phyloP scores from a whole-genome alignment of 1,140 invertebrate genomes.

The Sitophilus oryzae region DNA sequence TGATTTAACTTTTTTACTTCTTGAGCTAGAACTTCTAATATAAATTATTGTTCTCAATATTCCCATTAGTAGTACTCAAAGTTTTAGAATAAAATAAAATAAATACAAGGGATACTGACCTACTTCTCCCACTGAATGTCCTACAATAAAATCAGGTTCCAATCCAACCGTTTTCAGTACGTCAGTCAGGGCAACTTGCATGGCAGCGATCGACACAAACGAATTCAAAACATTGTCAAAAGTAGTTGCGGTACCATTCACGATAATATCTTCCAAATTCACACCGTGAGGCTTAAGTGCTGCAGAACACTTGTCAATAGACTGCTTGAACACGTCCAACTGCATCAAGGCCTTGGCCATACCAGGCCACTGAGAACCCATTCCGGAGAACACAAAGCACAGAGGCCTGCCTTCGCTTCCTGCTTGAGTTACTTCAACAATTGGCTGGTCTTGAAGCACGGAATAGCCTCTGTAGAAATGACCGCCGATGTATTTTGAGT shows the following conservation, averaged over 20 bases:
- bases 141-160: slow-evolving; percentile 86
- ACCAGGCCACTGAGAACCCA: slow-evolving; percentile 94
- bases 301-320: slow-evolving; percentile 69
- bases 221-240: slow-evolving; percentile 81
- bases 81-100: background rate
- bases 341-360: slow-evolving; percentile 83
- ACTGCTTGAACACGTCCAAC: slow-evolving; percentile 71
- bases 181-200: slow-evolving; percentile 91
- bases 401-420: slow-evolving; percentile 64
- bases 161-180: slow-evolving; percentile 71
- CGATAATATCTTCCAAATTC: slow-evolving; percentile 76
- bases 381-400: slow-evolving; percentile 93
- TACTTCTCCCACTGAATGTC: slow-evolving; percentile 92
- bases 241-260: slow-evolving; percentile 64
- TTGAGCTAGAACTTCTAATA: too few relatives aligned
- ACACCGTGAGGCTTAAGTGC: slow-evolving; percentile 70
- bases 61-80: too few relatives aligned
- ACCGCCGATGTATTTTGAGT: slow-evolving; percentile 59
- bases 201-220: slow-evolving; percentile 89
- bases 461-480: slow-evolving; percentile 74
- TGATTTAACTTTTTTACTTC: too few relatives aligned
- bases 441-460: slow-evolving; percentile 51
- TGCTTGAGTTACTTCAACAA: slow-evolving; percentile 33
- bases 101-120: slow-evolving; percentile 38
- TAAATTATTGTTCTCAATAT: too few relatives aligned